Percentiles rank a stretch among this genome's conserved stretches.
Evolutionary conservation across 2,888 invertebrate genomes (phyloP).

Genomic region (Dryocosmus kuriphilus): DNA sequence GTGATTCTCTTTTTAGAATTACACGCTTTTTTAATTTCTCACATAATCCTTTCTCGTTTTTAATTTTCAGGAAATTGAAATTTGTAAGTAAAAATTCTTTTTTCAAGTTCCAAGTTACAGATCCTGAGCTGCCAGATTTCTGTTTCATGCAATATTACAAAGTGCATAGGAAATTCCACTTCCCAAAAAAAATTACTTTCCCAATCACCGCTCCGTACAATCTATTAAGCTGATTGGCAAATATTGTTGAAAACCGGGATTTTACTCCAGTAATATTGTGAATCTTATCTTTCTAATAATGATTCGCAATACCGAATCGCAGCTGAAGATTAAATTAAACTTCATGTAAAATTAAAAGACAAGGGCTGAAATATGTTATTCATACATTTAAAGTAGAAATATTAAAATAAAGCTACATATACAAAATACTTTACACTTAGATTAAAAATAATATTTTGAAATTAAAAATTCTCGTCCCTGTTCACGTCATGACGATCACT

Average conservation of each 20-base stretch:
- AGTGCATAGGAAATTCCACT: not conserved
- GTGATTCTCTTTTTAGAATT: not conserved
- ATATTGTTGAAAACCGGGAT: not conserved
- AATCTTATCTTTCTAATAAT: not conserved
- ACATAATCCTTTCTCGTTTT: no score
- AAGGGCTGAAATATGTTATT: not conserved
- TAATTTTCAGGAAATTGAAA: no score
- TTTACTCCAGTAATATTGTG: not conserved
- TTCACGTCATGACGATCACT: slow-evolving; percentile 15
- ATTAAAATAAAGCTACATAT: not conserved
- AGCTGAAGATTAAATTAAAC: not conserved
- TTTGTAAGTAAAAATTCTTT: no score
- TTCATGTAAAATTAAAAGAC: not conserved
- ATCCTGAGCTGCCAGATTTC: not conserved
- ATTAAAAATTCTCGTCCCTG: not conserved
- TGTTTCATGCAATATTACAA: not conserved
- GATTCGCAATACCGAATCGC: not conserved
- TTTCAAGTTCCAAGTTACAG: not conserved
- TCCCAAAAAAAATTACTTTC: not conserved
- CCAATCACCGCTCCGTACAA: not conserved
- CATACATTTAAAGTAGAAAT: not conserved
- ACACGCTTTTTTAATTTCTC: not conserved
- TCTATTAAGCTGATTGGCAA: not conserved
- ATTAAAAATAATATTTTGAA: not conserved
- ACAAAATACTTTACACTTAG: not conserved